Evolutionary conservation across 1,140 invertebrate species (phyloP), one percentile per base, ranked within the genome.

Genomic region (Stegodyphus mimosarum): DNA sequence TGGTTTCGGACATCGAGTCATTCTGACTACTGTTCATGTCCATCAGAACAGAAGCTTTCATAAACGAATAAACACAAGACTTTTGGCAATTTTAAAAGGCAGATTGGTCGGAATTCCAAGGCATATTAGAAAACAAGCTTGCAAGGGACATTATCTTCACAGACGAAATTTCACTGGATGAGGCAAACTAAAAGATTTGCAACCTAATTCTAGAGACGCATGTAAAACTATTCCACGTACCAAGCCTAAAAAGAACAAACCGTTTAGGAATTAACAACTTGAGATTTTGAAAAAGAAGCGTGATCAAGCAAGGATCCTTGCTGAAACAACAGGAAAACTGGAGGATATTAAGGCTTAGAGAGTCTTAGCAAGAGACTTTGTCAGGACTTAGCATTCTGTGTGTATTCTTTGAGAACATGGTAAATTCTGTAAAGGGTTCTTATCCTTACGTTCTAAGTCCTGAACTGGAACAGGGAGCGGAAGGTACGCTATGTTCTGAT

Each of bases 181-280:
- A 53, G 18, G 72, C 50, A 74, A 74, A 74, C 49, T 50, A 74
- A 74, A 74, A 74, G 53, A 74, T 74, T 10, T 74, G 72, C 53
- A 55, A 53, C n/a, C 53, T 17, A 51, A 74, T 74, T 11, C 52
- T 74, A 74, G 50, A 74, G 50, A 72, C 50, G 52, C 50, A 53
- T 33, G 49, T 74, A 74, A 74, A 74, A 74, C 72, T 53, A 74
- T 74, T 74, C 50, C 51, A 53, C 72, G n/a, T 11, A 74, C 5
- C 10, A 17, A 51, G n/a, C n/a, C 52, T 52, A 51, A n/a, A 74
- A 9, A 74, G 72, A 33, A 17, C 6, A 60, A 10, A 55, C 9
- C 15, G 15, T 60, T 60, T 60, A 2, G 15, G 55, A 60, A 60
- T 5, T 1, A 2, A 60, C 55, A 60, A 10, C 55, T 60, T 60